Evolutionary conservation across 2,888 invertebrate genomes (phyloP).

Genomic region (Pandemis cinnamomeana): DNA sequence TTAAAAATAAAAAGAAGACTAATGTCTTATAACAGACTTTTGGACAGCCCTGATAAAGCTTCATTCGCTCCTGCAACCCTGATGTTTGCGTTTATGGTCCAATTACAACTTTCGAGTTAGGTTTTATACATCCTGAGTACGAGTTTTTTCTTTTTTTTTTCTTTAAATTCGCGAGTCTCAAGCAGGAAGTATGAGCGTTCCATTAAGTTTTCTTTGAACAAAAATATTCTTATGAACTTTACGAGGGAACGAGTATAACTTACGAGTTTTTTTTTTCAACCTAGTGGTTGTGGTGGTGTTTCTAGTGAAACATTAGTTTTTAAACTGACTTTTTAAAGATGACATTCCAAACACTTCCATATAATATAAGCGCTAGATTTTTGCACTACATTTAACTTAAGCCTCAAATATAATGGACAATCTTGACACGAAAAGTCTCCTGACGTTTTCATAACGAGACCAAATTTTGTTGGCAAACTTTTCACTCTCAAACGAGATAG

Average conservation of each 20-base stretch:
- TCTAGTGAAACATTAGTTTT: background rate
- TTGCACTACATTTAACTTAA: too few relatives aligned
- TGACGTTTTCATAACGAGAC: background rate
- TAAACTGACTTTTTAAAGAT: background rate
- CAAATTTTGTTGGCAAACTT: background rate
- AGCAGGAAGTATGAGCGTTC: conserved; percentile 1
- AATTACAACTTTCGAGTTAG: conserved; percentile 73
- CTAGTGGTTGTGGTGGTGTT: too few relatives aligned
- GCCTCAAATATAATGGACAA: too few relatives aligned
- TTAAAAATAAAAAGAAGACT: background rate
- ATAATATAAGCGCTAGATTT: too few relatives aligned
- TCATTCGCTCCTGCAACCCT: background rate
- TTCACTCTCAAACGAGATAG: background rate
- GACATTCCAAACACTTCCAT: background rate
- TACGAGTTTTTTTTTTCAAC: background rate
- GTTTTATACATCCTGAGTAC: conserved; percentile 3
- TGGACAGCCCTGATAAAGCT: background rate
- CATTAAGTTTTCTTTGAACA: background rate
- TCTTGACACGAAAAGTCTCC: too few relatives aligned
- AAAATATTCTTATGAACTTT: background rate
- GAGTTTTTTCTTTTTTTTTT: conserved; percentile 1
- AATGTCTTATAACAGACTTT: background rate
- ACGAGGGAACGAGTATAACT: background rate
- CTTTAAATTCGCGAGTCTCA: background rate
- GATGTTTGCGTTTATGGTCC: conserved; percentile 72